phyloP scores from a whole-genome alignment of 2,797 vertebrate species.

The Acipenser transmontanus region DNA sequence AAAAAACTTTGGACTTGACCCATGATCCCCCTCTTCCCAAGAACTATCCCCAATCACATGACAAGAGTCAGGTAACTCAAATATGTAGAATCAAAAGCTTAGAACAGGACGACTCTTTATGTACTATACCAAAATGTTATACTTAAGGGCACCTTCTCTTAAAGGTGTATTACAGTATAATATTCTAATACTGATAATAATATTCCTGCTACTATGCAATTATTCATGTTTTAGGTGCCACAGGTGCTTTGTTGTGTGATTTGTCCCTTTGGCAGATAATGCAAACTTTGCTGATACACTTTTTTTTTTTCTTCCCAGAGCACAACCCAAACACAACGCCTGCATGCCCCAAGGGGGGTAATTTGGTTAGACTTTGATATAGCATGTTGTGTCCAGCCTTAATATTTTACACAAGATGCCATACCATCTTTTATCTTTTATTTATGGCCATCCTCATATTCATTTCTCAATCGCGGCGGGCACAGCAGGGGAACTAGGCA shows the following conservation, averaged over 20 bases:
- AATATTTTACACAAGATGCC: conserved; percentile 66
- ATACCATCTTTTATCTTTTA: conserved; percentile 73
- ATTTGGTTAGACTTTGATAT: conserved; percentile 44
- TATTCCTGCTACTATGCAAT: too few species aligned
- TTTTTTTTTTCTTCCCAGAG: conserved; percentile 11
- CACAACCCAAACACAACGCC: conserved; percentile 3
- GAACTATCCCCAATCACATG: too few species aligned
- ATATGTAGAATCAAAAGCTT: too few species aligned
- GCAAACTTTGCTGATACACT: conserved; percentile 11
- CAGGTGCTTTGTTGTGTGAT: not conserved
- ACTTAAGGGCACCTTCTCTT: too few species aligned
- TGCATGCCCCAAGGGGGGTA: conserved; percentile 38
- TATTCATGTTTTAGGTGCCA: too few species aligned
- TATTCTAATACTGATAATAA: too few species aligned
- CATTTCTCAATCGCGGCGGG: conserved; percentile 69
- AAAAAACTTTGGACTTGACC: not conserved
- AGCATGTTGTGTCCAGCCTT: conserved; percentile 50
- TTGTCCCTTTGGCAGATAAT: not conserved
- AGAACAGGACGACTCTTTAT: too few species aligned
- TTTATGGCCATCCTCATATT: conserved; percentile 66
- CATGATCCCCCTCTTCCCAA: too few species aligned
- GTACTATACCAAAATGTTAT: too few species aligned
- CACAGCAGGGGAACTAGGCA: conserved; percentile 55
- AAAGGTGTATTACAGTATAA: too few species aligned
- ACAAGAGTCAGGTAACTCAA: too few species aligned